Percentiles rank a stretch among this genome's conserved stretches.
These are phyloP conservation scores for Thymallus thymallus DNA, from an alignment of 2,113 vertebrate species.

Conservation along the genomic window DNA sequence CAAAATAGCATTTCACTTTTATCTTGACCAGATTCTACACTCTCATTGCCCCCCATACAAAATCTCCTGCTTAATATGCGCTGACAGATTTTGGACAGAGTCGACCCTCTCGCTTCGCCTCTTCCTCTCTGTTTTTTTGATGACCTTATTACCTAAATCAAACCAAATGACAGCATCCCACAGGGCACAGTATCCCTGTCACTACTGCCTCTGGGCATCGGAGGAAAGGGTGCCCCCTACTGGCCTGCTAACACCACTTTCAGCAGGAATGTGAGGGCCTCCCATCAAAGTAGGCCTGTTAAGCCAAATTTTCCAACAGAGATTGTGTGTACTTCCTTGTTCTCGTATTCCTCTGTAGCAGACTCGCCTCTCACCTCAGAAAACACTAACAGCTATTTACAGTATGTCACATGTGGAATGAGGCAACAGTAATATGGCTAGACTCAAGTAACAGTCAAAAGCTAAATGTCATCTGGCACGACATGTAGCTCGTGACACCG, in stretches of 20 bases:
- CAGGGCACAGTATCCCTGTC: neutral
- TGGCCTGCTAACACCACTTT: constrained; percentile 4
- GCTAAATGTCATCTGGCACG: constrained; percentile 30
- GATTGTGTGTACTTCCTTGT: neutral
- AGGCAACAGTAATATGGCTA: neutral
- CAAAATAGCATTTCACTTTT: too few relatives aligned
- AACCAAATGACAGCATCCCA: neutral
- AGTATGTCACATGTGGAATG: neutral
- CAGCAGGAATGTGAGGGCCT: too few relatives aligned
- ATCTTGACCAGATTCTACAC: too few relatives aligned
- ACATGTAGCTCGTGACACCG: constrained; percentile 9
- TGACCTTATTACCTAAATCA: too few relatives aligned
- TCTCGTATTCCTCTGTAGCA: neutral
- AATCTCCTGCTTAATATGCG: too few relatives aligned
- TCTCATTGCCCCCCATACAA: too few relatives aligned
- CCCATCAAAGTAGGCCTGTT: neutral
- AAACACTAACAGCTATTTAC: neutral
- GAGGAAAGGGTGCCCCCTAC: constrained; percentile 16
- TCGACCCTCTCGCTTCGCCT: too few relatives aligned
- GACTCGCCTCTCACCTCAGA: neutral
- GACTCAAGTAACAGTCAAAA: constrained; percentile 7
- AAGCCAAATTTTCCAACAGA: neutral
- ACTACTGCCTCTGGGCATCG: constrained; percentile 5
- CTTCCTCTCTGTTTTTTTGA: too few relatives aligned
- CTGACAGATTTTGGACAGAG: too few relatives aligned